Base-by-base conservation (phyloP, 1,140 invertebrate species). In the Antheraea pernyi region DNA sequence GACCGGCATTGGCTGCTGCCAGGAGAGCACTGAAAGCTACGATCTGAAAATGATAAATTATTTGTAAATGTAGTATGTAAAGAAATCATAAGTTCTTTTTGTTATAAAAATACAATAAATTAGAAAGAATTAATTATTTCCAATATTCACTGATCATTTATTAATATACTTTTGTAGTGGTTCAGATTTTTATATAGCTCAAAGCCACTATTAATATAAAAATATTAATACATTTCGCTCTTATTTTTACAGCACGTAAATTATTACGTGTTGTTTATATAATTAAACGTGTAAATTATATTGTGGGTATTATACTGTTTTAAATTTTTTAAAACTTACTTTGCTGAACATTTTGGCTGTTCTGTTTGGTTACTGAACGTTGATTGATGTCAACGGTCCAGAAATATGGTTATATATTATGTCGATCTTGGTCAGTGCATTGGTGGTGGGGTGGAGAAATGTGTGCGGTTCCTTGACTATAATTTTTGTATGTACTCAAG, bases 341-440 rank as follows among this genome's bases (percentile, higher is more conserved):
- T 76, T 81, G 76, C 68, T 74, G 74, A 83, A 74, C 79, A 83
- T 82, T 80, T 78, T 77, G 30, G 7, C 13, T 11, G 68, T 48
- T 8, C 19, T 65, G 39, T n/a, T 18, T 71, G 30, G 59, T 60
- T 42, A 74, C 61, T 42, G 81, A 79, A 73, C 63, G 61, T 72
- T 73, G 79, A 83, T 85, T 81, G 80, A 78, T 81, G 73, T 76
- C 74, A 74, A 72, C 71, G 69, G 58, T 61, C 37, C 63, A n/a
- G 37, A 36, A 42, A 39, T 42, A 42, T 65, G 7, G 36, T 42
- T 65, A 39, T 65, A 65, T 65, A 65, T 42, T 42, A 42, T 42
- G 39, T 42, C 39, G 39, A 42, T 42, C 19, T 22, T 61, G 11
- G 59, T 61, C 19, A 30, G 19, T 22, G 30, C 19, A 22, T 8